Evolutionary conservation across 2,797 vertebrate species (phyloP), one percentile per base, ranked within the genome.

Genomic region (Kryptolebias ocellatus): DNA sequence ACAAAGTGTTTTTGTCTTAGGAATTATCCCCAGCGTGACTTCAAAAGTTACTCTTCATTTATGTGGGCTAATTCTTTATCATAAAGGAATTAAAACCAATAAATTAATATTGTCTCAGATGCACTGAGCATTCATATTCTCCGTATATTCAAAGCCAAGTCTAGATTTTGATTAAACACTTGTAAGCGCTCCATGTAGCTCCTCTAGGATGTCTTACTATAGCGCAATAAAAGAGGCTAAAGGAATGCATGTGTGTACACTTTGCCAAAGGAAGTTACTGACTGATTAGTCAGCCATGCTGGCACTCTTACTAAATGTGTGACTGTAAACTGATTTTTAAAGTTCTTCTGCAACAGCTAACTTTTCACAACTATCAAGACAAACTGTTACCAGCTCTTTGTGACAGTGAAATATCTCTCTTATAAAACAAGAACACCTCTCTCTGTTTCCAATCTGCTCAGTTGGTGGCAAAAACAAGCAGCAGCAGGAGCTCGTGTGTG

Each of bases 1-100:
- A 27, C 39, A 51, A 29, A 37, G 0, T 14, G 8, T 4, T 49
- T 45, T 56, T 2, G n/a, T 8, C 57, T 79, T 18, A 60, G 20
- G 14, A 49, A 70, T 72, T 34, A 59, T 69, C 68, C 65, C 55
- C 9, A 12, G 61, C 60, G 66, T 17, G 3, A 53, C 63, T 74
- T 84, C 57, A 72, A 78, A 78, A 67, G 39, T 37, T 50, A 63
- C 71, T 58, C 59, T 69, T 73, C 16, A 74, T 83, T 76, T 59
- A 57, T 62, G 60, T 14, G 34, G 27, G n/a, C 42, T 53, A 15
- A 69, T 70, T 66, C 65, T 74, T 71, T 72, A 61, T 75, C 67
- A 79, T 73, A 76, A 67, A 64, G 67, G 56, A 20, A 58, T 70
- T 77, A 45, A 67, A 65, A 61, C 31, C 56, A 78, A 70, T 73